Evolutionary conservation across 2,888 invertebrate genomes (phyloP), one percentile per base, ranked within the genome.

Genomic region (Drosophila sordidapex): DNA sequence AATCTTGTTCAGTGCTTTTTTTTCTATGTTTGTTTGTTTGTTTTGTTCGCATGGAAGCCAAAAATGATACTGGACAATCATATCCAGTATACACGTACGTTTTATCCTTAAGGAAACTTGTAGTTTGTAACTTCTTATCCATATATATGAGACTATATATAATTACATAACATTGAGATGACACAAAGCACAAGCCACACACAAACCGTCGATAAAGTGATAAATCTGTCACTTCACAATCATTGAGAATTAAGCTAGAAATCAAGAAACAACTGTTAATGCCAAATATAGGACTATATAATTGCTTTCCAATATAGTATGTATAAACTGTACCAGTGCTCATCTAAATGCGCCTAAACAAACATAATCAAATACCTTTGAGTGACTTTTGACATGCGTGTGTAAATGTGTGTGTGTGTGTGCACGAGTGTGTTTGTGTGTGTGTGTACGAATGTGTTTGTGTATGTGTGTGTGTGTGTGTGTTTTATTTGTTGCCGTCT

Each of bases 131-230:
- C 62, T 58, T 62, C 63, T 57, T 67, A 65, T 62, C 29, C 33
- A 10, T 56, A 49, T 56, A 43, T 53, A 15, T 57, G 49, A 36
- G 21, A 46, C 52, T 59, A 51, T 51, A 64, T 51, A 49, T 43
- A 49, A 59, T 66, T 70, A 69, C 36, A 61, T 74, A 72, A 73
- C 74, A 78, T 76, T 74, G 59, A 76, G 53, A 76, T 69, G 69
- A 72, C 66, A 81, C 59, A 77, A 62, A 77, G 76, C 71, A 83
- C 78, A 74, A 80, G 67, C 51, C 74, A 75, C 64, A 81, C 57
- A 76, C 61, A 63, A 62, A 76, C 81, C 52, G 67, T 65, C 51
- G 49, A 74, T 52, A 60, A 72, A 58, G 61, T 56, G 48, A 51
- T 64, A 43, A 70, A 52, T 57, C 40, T 21, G n/a, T 36, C 21